Conservation (phyloP, 1,140 invertebrate species). For the Trigoniulus corallinus region DNA sequence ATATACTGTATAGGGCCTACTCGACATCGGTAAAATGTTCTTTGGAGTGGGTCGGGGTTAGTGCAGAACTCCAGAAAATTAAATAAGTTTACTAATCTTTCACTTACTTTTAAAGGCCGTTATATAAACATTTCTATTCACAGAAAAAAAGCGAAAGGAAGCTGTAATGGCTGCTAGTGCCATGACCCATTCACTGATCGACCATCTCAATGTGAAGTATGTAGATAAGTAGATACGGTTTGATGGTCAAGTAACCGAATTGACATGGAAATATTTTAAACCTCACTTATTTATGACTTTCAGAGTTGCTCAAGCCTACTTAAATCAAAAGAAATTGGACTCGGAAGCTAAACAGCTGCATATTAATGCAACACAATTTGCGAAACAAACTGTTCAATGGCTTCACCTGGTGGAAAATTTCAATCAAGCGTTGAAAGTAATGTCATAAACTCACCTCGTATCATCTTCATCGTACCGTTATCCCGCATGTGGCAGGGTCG, state of each 20-base stretch:
- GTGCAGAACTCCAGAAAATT: too few relatives aligned
- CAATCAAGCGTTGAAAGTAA: conserved; percentile 73
- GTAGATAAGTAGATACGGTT: conserved; percentile 5
- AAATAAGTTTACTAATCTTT: too few relatives aligned
- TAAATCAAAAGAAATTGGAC: conserved; percentile 94
- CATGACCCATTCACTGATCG: conserved; percentile 81
- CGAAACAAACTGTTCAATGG: conserved; percentile 94
- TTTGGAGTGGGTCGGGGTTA: too few relatives aligned
- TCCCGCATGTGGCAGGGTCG: too few relatives aligned
- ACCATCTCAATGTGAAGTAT: conserved; percentile 94
- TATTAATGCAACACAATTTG: conserved; percentile 79
- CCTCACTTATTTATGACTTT: conserved; percentile 27
- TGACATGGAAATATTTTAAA: background rate
- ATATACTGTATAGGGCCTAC: too few relatives aligned
- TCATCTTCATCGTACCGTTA: too few relatives aligned
- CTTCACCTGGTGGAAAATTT: conserved; percentile 84
- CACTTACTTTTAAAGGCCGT: too few relatives aligned
- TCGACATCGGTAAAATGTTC: too few relatives aligned
- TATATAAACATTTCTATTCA: too few relatives aligned
- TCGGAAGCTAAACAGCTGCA: conserved; percentile 94
- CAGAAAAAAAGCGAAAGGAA: conserved; percentile 82
- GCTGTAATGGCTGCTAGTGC: conserved; percentile 79
- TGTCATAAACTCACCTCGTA: too few relatives aligned
- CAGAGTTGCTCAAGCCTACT: conserved; percentile 86
- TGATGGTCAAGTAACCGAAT: background rate